Evolutionary conservation across 1,140 invertebrate species (phyloP).

Genomic region (Anagrus nilaparvatae): DNA sequence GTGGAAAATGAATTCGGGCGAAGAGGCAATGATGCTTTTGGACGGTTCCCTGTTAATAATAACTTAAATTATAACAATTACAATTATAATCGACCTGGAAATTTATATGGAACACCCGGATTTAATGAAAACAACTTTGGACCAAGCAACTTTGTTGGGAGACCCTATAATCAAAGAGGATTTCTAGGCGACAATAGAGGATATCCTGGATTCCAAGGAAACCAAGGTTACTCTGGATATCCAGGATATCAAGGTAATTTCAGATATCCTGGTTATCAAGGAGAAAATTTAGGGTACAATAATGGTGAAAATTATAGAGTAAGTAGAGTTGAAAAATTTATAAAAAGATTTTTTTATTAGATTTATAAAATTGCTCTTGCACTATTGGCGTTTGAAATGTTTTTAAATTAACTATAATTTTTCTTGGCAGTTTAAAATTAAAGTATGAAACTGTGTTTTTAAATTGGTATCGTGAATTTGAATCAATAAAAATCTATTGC

Average conservation of each 20-base stretch:
- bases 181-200: neutral
- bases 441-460: too few species aligned
- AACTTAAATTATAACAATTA: too few species aligned
- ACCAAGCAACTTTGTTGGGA: too few species aligned
- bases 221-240: neutral
- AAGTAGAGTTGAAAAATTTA: conserved; percentile 18
- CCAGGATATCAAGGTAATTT: neutral
- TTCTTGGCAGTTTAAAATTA: too few species aligned
- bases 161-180: neutral
- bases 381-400: too few species aligned
- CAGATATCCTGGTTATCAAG: conserved; percentile 16
- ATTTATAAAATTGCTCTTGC: too few species aligned
- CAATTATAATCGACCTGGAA: conserved; percentile 11
- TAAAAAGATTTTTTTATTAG: too few species aligned
- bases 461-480: too few species aligned
- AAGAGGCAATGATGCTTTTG: conserved; percentile 12
- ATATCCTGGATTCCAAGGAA: neutral
- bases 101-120: conserved; percentile 23
- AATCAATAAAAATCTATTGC: too few species aligned
- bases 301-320: conserved; percentile 28
- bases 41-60: too few species aligned
- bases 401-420: too few species aligned
- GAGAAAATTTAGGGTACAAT: conserved; percentile 15
- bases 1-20: conserved; percentile 16
- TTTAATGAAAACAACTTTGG: conserved; percentile 17